These are phyloP conservation scores for Drosophila anomalata DNA, from an alignment of 2,888 invertebrate species.

Conservation along the genomic window DNA sequence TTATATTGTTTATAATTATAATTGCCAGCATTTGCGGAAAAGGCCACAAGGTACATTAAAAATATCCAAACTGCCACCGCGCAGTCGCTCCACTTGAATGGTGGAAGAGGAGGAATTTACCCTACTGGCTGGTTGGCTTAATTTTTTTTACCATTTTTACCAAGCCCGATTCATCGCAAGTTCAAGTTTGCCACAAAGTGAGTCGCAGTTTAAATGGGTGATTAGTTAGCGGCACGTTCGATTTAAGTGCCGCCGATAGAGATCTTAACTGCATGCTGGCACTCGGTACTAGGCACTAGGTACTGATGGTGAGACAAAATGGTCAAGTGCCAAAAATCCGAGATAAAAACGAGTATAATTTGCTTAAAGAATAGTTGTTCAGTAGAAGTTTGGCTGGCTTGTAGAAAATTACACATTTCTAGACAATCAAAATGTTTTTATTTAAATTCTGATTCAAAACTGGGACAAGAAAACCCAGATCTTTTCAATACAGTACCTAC, in stretches of 20 bases:
- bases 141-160: neutral
- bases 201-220: conserved; percentile 56
- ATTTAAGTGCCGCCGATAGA: conserved; percentile 38
- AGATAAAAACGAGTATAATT: neutral
- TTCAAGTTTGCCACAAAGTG: conserved; percentile 47
- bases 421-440: too few species aligned
- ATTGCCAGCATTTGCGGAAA: conserved; percentile 58
- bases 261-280: conserved; percentile 36
- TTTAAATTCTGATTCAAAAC: too few species aligned
- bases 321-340: conserved; percentile 1
- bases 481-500: neutral
- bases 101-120: conserved; percentile 28
- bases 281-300: conserved; percentile 18
- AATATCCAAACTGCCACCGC: conserved; percentile 42
- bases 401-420: too few species aligned
- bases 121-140: neutral
- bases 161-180: conserved; percentile 40
- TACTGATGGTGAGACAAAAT: conserved; percentile 1
- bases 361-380: neutral
- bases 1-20: conserved; percentile 73
- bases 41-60: conserved; percentile 73
- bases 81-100: conserved; percentile 34
- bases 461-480: neutral
- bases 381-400: neutral
- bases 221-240: conserved; percentile 61